Evolutionary conservation across 2,113 vertebrate genomes (phyloP).

Genomic region (Tetraodon nigroviridis): DNA sequence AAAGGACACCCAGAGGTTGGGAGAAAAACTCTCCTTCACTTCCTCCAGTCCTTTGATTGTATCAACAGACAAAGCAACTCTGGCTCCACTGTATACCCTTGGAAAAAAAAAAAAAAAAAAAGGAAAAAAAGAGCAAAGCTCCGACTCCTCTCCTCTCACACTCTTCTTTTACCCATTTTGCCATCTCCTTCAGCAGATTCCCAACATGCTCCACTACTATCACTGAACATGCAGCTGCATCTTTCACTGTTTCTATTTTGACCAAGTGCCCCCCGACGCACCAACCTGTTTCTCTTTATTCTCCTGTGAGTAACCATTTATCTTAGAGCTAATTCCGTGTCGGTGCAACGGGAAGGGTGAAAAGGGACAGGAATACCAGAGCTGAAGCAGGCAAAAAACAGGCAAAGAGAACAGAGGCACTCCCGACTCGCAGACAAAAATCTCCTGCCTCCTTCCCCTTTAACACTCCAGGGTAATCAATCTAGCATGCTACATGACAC

Average conservation of each 20-base stretch:
- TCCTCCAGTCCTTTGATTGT: constrained; percentile 69
- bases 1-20: constrained; percentile 66
- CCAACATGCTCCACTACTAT: constrained; percentile 44
- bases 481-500: constrained; percentile 91
- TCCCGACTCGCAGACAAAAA: constrained; percentile 83
- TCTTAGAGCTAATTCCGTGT: constrained; percentile 89
- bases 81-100: constrained; percentile 67
- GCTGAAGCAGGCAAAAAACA: constrained; percentile 58
- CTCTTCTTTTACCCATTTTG: constrained; percentile 62
- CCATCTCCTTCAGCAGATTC: constrained; percentile 64
- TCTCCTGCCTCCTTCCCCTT: constrained; percentile 89
- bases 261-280: constrained; percentile 53
- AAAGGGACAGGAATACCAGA: constrained; percentile 41
- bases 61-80: constrained; percentile 75
- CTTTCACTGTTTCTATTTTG: constrained; percentile 53
- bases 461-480: constrained; percentile 92
- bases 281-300: constrained; percentile 41
- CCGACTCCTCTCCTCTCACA: constrained; percentile 56
- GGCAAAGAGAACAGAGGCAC: constrained; percentile 69
- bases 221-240: constrained; percentile 44
- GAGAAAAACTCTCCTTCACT: constrained; percentile 64
- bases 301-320: constrained; percentile 69
- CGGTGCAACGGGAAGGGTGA: constrained; percentile 36
- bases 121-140: constrained; percentile 42
- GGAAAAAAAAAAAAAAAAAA: constrained; percentile 57